phyloP scores from a whole-genome alignment of 2,888 invertebrate genomes.

The Slavum lentiscoides region DNA sequence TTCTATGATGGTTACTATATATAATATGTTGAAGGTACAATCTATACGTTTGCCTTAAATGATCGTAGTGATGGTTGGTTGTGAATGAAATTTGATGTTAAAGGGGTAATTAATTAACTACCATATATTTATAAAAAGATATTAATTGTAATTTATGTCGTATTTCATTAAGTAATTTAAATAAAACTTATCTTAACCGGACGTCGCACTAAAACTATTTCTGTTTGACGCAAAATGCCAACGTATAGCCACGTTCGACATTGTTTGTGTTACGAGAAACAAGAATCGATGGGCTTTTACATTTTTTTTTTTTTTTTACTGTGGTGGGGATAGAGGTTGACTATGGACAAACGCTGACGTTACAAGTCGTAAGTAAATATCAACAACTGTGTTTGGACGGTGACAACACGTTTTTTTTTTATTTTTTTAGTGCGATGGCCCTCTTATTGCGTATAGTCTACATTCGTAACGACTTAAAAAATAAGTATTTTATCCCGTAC shows the following conservation, averaged over 20 bases:
- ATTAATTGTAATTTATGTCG: slow-evolving; percentile 8
- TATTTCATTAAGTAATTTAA: background rate
- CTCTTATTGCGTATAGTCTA: background rate
- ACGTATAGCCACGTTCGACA: too few relatives aligned
- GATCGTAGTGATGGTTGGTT: slow-evolving; percentile 33
- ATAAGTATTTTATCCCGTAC: background rate
- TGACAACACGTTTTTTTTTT: too few relatives aligned
- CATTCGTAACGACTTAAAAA: background rate
- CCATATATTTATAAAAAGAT: slow-evolving; percentile 11
- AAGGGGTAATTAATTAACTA: slow-evolving; percentile 6
- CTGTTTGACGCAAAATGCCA: background rate
- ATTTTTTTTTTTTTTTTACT: too few relatives aligned
- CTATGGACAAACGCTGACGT: too few relatives aligned
- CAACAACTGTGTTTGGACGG: too few relatives aligned
- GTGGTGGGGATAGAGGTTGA: too few relatives aligned
- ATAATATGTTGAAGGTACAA: background rate
- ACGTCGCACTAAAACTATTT: background rate
- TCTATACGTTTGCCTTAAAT: slow-evolving; percentile 1
- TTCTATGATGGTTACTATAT: slow-evolving; percentile 24
- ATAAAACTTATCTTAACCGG: background rate
- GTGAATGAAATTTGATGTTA: slow-evolving; percentile 39
- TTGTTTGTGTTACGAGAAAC: too few relatives aligned
- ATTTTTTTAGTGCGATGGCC: too few relatives aligned
- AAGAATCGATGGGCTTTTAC: too few relatives aligned
- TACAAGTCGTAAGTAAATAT: too few relatives aligned